A percentile compares a stretch with the other conserved stretches of the same genome.
These are phyloP conservation scores for Dorcus hopei DNA, from an alignment of 2,888 invertebrate genomes.

Conservation along the genomic window DNA sequence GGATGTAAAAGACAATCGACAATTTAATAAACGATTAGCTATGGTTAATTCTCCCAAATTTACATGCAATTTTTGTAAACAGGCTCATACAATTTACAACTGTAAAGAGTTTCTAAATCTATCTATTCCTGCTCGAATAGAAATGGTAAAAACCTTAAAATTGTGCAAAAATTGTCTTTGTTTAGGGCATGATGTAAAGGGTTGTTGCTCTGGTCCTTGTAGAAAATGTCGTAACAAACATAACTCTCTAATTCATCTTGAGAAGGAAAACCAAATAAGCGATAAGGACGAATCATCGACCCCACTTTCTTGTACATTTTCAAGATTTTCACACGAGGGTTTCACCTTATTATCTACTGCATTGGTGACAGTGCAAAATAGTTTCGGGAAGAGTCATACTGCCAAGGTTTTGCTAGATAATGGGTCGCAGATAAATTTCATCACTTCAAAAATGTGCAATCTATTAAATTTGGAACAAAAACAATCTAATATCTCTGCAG, in stretches of 20 bases:
- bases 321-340: not conserved
- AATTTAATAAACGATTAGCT: not conserved
- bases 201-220: slow-evolving; percentile 15
- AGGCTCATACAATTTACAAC: not conserved
- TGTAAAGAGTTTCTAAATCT: slow-evolving; percentile 7
- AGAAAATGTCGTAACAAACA: slow-evolving; percentile 16
- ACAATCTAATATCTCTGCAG: slow-evolving; percentile 3
- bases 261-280: too few relatives aligned
- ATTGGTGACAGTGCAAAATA: slow-evolving; percentile 1
- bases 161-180: slow-evolving; percentile 17
- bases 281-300: too few relatives aligned
- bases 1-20: not conserved
- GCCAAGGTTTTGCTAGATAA: slow-evolving; percentile 17
- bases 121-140: not conserved
- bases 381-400: not conserved
- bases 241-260: slow-evolving; percentile 17
- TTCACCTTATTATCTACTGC: slow-evolving; percentile 17
- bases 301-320: too few relatives aligned
- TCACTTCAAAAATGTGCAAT: slow-evolving; percentile 9
- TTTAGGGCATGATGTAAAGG: slow-evolving; percentile 8
- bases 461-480: slow-evolving; percentile 6
- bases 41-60: not conserved
- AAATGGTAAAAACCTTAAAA: not conserved
- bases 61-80: not conserved
- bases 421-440: slow-evolving; percentile 20